Percentiles rank a stretch among this genome's conserved stretches.
Evolutionary conservation across 1,140 invertebrate species (phyloP).

Genomic region (Helicoverpa armigera): DNA sequence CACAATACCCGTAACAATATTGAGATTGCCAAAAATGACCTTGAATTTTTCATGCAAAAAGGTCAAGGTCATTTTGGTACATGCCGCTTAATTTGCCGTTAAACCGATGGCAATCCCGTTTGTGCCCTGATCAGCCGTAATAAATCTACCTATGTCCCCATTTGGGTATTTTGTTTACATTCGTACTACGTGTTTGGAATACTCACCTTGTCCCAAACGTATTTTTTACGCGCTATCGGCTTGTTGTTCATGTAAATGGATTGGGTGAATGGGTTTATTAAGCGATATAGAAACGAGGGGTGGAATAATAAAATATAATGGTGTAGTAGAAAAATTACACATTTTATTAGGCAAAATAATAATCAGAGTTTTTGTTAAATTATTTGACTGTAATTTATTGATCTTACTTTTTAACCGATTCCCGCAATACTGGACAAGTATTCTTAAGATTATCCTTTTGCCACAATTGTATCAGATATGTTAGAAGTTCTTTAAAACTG

Average conservation of each 20-base stretch:
- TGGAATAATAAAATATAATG: no score
- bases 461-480: no score
- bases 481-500: no score
- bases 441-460: background rate
- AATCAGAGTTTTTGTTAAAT: no score
- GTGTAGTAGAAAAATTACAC: no score
- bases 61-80: slow-evolving; percentile 43
- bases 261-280: background rate
- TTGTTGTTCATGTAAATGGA: slow-evolving; percentile 2
- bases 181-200: slow-evolving; percentile 50
- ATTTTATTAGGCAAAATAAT: no score
- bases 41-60: slow-evolving; percentile 10
- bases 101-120: slow-evolving; percentile 40
- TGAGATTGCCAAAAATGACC: slow-evolving; percentile 33
- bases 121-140: slow-evolving; percentile 46
- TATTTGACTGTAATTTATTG: no score
- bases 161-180: slow-evolving; percentile 53
- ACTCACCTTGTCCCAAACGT: slow-evolving; percentile 25
- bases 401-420: no score
- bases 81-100: slow-evolving; percentile 21
- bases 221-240: background rate
- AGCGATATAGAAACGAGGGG: background rate
- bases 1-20: slow-evolving; percentile 17
- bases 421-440: background rate
- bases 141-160: slow-evolving; percentile 54